These are phyloP conservation scores for Protobothrops flavoviridis DNA, from an alignment of 2,113 vertebrate genomes.

Conservation along the genomic window DNA sequence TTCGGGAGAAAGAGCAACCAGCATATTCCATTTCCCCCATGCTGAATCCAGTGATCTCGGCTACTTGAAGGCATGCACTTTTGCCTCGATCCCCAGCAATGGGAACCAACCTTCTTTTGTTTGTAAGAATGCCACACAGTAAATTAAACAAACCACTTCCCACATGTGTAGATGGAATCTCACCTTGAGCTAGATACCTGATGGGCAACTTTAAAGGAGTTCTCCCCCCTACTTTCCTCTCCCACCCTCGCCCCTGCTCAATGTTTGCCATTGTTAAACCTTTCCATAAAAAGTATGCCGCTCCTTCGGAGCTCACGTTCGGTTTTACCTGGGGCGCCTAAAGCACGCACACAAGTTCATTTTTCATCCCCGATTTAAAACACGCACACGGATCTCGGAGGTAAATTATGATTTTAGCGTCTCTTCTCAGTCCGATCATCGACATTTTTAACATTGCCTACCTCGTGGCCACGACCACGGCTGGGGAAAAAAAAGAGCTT, in stretches of 20 bases:
- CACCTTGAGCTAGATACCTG: conserved; percentile 45
- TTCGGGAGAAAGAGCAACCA: neutral
- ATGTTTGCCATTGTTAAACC: conserved; percentile 42
- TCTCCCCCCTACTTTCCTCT: neutral
- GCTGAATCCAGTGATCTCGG: neutral
- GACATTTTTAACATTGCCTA: neutral
- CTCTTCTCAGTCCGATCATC: neutral
- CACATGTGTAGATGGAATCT: conserved; percentile 37
- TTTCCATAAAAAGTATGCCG: neutral
- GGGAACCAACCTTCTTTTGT: conserved; percentile 27
- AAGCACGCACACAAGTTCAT: neutral
- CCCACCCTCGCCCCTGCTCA: neutral
- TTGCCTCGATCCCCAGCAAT: conserved; percentile 12
- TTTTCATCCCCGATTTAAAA: neutral
- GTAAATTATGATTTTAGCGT: neutral
- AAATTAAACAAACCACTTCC: conserved; percentile 36
- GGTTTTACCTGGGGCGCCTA: neutral
- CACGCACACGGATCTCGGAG: neutral
- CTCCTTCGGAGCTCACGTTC: neutral
- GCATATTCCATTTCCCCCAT: neutral
- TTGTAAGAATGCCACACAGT: conserved; percentile 33
- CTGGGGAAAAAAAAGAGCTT: too few species aligned
- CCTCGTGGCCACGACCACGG: neutral
- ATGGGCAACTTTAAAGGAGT: conserved; percentile 32
- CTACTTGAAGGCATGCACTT: neutral